Evolutionary conservation across 2,888 invertebrate genomes (phyloP), one percentile per base, ranked within the genome.

Genomic region (Aphodius granarius): DNA sequence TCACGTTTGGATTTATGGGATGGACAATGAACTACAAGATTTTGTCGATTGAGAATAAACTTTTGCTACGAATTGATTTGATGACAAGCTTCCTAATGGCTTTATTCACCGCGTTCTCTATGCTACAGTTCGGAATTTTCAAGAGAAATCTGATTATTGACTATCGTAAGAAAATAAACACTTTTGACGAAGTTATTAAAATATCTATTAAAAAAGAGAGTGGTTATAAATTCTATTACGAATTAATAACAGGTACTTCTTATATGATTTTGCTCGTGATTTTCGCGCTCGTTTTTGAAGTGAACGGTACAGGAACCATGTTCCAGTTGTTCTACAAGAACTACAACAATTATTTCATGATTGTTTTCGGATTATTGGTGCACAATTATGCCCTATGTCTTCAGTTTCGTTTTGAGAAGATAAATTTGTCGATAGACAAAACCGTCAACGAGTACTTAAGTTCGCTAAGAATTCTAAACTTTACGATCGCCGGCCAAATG

Each of bases 41-140:
- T 3, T 13, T 13, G n/a, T 21, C 20, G 9, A 68, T 68, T 2
- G n/a, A 21, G 21, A 68, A 68, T 19, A n/a, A n/a, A n/a, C 22
- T 68, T 15, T 20, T 21, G 22, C 21, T 68, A 68, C 21, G 21
- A 6, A 68, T 22, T 5, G 68, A 68, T 68, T 21, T 68, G 22
- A 21, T 68, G n/a, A 22, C 68, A n/a, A 68, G 21, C 3, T 21
- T 20, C n/a, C 20, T 68, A n/a, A 21, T 68, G 16, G 68, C 68
- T 6, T 21, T 68, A 9, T 68, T 68, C n/a, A 68, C 68, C 2
- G n/a, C 22, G 3, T 68, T 21, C n/a, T 21, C 20, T 13, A 20
- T 68, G n/a, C 22, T 68, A 68, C 21, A 20, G 5, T 68, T 68
- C 16, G 68, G 68, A 68, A n/a, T 68, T 18, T 68, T 68, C 22